phyloP scores from a whole-genome alignment of 1,140 invertebrate species.

The Drosophila biarmipes region DNA sequence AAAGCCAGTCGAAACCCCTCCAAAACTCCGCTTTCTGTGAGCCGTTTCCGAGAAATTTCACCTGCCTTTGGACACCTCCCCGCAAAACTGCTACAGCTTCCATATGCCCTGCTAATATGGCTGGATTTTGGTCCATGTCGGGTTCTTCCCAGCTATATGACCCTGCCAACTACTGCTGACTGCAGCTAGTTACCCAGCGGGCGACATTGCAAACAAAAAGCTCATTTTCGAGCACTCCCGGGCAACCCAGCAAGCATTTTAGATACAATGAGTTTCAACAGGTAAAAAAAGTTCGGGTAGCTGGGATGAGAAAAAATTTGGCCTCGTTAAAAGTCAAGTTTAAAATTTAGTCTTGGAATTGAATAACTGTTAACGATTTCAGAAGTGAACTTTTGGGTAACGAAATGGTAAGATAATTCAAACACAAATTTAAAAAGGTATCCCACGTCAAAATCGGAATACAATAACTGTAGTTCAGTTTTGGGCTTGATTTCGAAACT shows the following conservation, averaged over 20 bases:
- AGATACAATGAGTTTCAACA: no score
- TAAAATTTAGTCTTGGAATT: no score
- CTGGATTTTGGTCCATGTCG: conserved; percentile 59
- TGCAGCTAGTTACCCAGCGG: conserved; percentile 53
- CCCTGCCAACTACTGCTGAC: conserved; percentile 69
- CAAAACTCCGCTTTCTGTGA: conserved; percentile 15
- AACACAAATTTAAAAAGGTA: no score
- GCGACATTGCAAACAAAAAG: conserved; percentile 53
- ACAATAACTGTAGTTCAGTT: no score
- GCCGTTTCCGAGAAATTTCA: conserved; percentile 76
- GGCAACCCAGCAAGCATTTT: conserved; percentile 21
- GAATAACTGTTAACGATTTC: no score
- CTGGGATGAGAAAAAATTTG: no score
- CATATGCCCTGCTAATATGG: conserved; percentile 66
- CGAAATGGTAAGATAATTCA: no score
- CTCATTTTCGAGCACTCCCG: conserved; percentile 31
- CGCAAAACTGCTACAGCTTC: conserved; percentile 8
- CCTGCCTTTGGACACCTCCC: conserved; percentile 43
- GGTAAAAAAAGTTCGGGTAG: not conserved
- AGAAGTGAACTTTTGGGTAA: no score
- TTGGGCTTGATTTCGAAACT: no score
- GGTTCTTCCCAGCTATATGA: conserved; percentile 47
- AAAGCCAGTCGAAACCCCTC: conserved; percentile 1
- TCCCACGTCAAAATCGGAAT: no score
- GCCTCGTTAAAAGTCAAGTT: no score